A percentile compares a stretch with the other conserved stretches of the same genome.
Evolutionary conservation across 2,888 invertebrate species (phyloP).

Genomic region (Tillus elongatus): DNA sequence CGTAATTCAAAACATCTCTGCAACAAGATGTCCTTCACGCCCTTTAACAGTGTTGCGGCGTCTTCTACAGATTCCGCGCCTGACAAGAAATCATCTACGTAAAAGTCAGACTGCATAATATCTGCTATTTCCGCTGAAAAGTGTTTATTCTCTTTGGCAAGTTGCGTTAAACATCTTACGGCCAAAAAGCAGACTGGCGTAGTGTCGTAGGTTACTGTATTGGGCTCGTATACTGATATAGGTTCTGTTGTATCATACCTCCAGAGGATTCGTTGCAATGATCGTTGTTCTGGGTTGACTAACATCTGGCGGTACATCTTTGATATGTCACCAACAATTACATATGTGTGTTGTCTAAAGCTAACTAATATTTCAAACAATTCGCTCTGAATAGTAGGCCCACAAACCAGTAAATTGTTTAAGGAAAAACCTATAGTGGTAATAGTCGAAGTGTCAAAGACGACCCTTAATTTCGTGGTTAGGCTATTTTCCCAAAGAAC

Average conservation of each 20-base stretch:
- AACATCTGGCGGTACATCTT: not conserved
- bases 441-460: not conserved
- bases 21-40: not conserved
- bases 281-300: not conserved
- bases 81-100: not conserved
- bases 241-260: not conserved
- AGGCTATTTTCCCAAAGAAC: not conserved
- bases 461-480: not conserved
- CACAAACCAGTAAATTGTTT: not conserved
- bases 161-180: not conserved
- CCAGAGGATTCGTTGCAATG: not conserved
- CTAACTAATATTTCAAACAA: not conserved
- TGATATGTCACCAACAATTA: not conserved
- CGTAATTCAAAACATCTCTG: not conserved
- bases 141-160: not conserved
- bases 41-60: not conserved
- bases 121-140: not conserved
- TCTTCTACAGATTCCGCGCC: not conserved
- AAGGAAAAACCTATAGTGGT: not conserved
- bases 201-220: slow-evolving; percentile 2
- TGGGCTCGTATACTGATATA: not conserved
- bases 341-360: not conserved
- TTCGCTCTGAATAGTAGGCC: not conserved
- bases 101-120: not conserved
- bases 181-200: not conserved